phyloP scores from a whole-genome alignment of 2,797 vertebrate species.

The Mormyrops boulengeri region DNA sequence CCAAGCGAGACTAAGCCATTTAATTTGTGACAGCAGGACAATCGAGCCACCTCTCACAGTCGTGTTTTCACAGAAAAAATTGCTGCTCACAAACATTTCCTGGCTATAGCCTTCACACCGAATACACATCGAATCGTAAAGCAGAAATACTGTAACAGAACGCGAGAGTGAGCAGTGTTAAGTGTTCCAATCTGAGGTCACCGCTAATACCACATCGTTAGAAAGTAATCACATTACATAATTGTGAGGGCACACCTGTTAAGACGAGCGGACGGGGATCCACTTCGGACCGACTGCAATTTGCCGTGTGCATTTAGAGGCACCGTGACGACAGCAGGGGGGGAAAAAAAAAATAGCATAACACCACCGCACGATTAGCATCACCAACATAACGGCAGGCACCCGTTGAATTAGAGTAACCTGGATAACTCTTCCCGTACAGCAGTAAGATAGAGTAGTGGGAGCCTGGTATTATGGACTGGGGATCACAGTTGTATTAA shows the following conservation, averaged over 20 bases:
- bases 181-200: neutral
- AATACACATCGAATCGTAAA: neutral
- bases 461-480: neutral
- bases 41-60: neutral
- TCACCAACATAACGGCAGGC: neutral
- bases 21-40: conserved; percentile 4
- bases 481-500: neutral
- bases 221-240: neutral
- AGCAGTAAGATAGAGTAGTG: neutral
- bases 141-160: neutral
- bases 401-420: neutral
- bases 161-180: neutral
- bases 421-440: neutral
- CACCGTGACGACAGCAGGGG: neutral
- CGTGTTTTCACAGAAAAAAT: neutral
- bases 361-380: neutral
- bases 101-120: neutral
- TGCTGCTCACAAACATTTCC: neutral
- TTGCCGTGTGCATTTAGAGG: neutral
- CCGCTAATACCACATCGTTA: neutral
- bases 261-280: neutral
- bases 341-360: neutral
- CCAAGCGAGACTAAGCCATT: neutral
- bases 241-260: neutral
- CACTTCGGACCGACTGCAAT: neutral